Conservation (phyloP, 2,888 invertebrate genomes). For the Eledona agricola region DNA sequence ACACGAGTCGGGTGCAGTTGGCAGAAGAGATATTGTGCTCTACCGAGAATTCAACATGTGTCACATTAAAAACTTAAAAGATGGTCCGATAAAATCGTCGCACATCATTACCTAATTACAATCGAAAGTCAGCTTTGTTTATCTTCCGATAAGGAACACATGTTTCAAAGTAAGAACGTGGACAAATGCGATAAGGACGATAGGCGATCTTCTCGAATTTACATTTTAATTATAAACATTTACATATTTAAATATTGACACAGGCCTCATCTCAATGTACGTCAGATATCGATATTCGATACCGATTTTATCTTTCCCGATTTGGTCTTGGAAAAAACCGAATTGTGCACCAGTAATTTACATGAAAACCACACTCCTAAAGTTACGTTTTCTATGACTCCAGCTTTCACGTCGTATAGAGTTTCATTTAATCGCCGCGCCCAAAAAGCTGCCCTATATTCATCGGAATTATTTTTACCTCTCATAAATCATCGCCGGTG, state of each 20-base stretch:
- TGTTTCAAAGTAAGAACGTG: slow-evolving; percentile 30
- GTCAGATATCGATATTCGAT: slow-evolving; percentile 31
- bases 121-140: slow-evolving; percentile 40
- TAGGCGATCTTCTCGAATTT: slow-evolving; percentile 36
- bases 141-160: slow-evolving; percentile 38
- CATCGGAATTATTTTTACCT: slow-evolving; percentile 9
- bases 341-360: slow-evolving; percentile 4
- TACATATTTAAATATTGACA: slow-evolving; percentile 44
- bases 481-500: slow-evolving; percentile 10
- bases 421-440: slow-evolving; percentile 20
- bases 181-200: slow-evolving; percentile 34
- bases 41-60: slow-evolving; percentile 38
- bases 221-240: slow-evolving; percentile 45
- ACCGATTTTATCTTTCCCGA: slow-evolving; percentile 34
- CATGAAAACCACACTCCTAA: background rate
- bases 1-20: slow-evolving; percentile 1
- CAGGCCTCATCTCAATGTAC: slow-evolving; percentile 26
- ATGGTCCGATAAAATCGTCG: slow-evolving; percentile 41
- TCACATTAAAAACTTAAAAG: slow-evolving; percentile 36
- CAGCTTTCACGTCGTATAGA: slow-evolving; percentile 5
- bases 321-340: slow-evolving; percentile 24
- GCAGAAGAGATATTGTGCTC: slow-evolving; percentile 26
- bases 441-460: slow-evolving; percentile 20
- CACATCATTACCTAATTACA: slow-evolving; percentile 44
- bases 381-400: slow-evolving; percentile 6